Evolutionary conservation across 2,113 vertebrate genomes (phyloP).

Genomic region (Cisticola juncidis): DNA sequence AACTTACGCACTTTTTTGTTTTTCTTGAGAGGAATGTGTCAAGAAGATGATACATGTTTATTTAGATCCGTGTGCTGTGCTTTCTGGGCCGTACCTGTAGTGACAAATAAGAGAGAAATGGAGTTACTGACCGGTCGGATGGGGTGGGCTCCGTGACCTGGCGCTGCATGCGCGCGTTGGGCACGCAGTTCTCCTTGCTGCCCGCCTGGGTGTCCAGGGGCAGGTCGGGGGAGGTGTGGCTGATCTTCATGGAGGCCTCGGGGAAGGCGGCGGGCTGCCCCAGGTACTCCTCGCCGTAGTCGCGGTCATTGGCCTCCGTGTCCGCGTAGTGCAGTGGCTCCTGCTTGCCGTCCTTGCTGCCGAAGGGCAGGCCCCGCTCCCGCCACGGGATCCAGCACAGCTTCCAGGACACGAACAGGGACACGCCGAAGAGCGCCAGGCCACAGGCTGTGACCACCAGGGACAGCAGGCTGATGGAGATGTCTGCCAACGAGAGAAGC

Average conservation of each 20-base stretch:
- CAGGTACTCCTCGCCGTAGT: conserved; percentile 85
- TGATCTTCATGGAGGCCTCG: conserved; percentile 96
- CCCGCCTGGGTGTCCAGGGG: conserved; percentile 83
- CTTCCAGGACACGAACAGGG: conserved; percentile 98
- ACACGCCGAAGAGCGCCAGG: conserved; percentile 94
- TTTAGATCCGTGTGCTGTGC: neutral
- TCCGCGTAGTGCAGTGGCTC: conserved; percentile 89
- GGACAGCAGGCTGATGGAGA: conserved; percentile 94
- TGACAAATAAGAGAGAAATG: neutral
- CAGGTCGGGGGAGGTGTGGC: conserved; percentile 95
- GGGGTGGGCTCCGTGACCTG: conserved; percentile 90
- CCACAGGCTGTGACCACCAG: conserved; percentile 96
- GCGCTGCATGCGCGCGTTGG: conserved; percentile 85
- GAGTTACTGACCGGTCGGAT: conserved; percentile 81
- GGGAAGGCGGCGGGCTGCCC: conserved; percentile 84
- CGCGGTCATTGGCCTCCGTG: conserved; percentile 82
- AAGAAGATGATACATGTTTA: neutral
- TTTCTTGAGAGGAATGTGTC: neutral
- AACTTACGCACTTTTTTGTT: neutral
- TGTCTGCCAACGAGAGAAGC: conserved; percentile 80
- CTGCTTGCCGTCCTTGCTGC: conserved; percentile 87
- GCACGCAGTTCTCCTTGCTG: conserved; percentile 83
- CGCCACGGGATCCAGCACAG: conserved; percentile 99
- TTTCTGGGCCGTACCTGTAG: neutral
- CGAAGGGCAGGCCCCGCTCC: conserved; percentile 84